Evolutionary conservation across 2,888 invertebrate species (phyloP).

Genomic region (Thymelicus acteon): DNA sequence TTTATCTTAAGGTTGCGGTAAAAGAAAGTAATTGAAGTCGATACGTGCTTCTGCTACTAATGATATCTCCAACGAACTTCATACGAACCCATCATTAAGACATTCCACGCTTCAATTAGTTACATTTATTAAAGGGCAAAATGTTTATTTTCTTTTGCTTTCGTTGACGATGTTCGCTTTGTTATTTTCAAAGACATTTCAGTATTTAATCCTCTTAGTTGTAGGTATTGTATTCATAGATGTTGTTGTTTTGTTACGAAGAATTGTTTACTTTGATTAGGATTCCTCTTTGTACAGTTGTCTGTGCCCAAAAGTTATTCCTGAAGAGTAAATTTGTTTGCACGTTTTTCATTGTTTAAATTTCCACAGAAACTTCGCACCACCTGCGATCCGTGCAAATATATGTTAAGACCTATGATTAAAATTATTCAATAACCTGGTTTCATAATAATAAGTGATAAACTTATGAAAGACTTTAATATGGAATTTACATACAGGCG

Average conservation of each 20-base stretch:
- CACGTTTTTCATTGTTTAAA: background rate
- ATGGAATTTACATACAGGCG: too few relatives aligned
- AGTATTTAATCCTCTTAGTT: background rate
- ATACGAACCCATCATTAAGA: constrained; percentile 13
- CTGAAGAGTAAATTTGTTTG: background rate
- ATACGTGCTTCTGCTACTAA: constrained; percentile 10
- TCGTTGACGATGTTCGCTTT: background rate
- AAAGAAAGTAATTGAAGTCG: background rate
- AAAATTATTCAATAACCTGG: too few relatives aligned
- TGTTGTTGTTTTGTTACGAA: constrained; percentile 5
- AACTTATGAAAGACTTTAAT: too few relatives aligned
- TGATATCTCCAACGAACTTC: constrained; percentile 4
- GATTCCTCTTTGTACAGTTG: background rate
- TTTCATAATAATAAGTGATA: too few relatives aligned
- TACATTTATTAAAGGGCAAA: constrained; percentile 10
- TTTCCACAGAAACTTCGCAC: too few relatives aligned
- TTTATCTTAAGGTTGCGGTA: background rate
- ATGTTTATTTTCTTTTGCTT: background rate
- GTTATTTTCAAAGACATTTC: background rate
- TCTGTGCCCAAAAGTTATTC: background rate
- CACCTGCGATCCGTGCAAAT: too few relatives aligned
- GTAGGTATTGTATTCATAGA: background rate
- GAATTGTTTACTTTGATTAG: background rate
- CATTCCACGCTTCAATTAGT: constrained; percentile 13
- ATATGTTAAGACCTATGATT: too few relatives aligned